Evolutionary conservation across 2,888 invertebrate species (phyloP).

Genomic region (Athalia rosae): DNA sequence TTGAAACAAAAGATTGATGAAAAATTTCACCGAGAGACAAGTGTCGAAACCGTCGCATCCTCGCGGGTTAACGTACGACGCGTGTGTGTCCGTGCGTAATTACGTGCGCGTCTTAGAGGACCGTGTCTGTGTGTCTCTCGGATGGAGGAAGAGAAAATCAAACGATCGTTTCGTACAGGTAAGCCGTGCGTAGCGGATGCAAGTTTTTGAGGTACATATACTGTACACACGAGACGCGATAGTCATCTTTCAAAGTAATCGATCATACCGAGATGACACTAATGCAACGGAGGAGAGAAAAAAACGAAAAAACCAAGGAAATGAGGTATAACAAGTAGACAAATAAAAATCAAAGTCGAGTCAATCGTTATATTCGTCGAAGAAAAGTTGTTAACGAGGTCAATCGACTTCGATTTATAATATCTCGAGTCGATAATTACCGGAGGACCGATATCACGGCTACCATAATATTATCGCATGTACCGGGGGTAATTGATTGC

Average conservation of each 20-base stretch:
- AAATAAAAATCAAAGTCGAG: slow-evolving; percentile 7
- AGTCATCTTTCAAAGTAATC: slow-evolving; percentile 36
- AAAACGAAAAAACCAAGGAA: no score
- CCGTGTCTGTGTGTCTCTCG: no score
- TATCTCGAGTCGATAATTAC: slow-evolving; percentile 10
- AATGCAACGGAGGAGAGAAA: not conserved
- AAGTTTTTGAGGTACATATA: no score
- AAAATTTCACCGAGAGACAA: slow-evolving; percentile 11
- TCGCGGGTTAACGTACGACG: not conserved
- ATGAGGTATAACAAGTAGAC: no score
- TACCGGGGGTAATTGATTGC: slow-evolving; percentile 23
- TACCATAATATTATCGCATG: not conserved
- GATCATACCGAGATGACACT: slow-evolving; percentile 38
- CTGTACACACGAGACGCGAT: slow-evolving; percentile 4
- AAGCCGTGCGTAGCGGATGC: not conserved
- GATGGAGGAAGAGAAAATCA: slow-evolving; percentile 13
- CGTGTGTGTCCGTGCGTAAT: slow-evolving; percentile 5
- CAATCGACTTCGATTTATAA: slow-evolving; percentile 37
- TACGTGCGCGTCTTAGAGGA: not conserved
- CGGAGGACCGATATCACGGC: slow-evolving; percentile 24
- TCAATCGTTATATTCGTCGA: not conserved
- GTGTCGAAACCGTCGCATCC: slow-evolving; percentile 34
- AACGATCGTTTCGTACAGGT: not conserved
- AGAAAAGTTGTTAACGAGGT: slow-evolving; percentile 31
- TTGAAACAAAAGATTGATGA: slow-evolving; percentile 9